A percentile compares a stretch with the other conserved stretches of the same genome.
Conservation (phyloP, 2,888 invertebrate species). For the Pollenia griseotomentosa region DNA sequence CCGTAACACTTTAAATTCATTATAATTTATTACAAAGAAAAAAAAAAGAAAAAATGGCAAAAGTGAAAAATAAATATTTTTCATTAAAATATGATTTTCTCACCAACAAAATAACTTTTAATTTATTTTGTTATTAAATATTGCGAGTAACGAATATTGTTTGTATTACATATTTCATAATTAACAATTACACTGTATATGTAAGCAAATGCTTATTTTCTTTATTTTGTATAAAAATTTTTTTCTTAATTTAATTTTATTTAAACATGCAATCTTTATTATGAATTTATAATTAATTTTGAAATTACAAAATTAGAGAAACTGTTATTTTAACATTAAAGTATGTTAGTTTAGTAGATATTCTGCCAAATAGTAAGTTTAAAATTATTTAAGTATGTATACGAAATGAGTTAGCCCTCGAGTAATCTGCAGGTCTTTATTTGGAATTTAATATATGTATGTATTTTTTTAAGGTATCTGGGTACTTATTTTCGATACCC, state of each 20-base stretch:
- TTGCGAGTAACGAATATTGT: conserved; percentile 19
- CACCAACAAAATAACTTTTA: conserved; percentile 23
- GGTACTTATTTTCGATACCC: too few species aligned
- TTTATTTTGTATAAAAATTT: conserved; percentile 7
- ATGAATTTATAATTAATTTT: conserved; percentile 25
- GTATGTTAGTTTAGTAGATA: neutral
- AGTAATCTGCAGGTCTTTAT: too few species aligned
- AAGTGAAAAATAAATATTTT: neutral
- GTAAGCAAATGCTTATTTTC: conserved; percentile 41
- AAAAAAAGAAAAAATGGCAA: neutral
- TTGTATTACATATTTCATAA: conserved; percentile 54
- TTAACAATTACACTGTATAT: conserved; percentile 9
- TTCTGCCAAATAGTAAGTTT: neutral
- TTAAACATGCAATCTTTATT: conserved; percentile 55
- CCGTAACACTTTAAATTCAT: conserved; percentile 34
- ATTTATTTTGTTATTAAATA: conserved; percentile 48
- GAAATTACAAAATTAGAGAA: conserved; percentile 20
- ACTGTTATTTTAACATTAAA: neutral
- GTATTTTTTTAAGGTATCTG: too few species aligned
- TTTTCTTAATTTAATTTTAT: conserved; percentile 35
- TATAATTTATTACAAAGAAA: neutral
- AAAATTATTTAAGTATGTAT: neutral
- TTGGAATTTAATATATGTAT: too few species aligned
- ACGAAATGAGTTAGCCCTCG: too few species aligned
- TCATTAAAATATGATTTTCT: conserved; percentile 36